phyloP scores from a whole-genome alignment of 1,140 invertebrate genomes.

The Chionoecetes opilio region DNA sequence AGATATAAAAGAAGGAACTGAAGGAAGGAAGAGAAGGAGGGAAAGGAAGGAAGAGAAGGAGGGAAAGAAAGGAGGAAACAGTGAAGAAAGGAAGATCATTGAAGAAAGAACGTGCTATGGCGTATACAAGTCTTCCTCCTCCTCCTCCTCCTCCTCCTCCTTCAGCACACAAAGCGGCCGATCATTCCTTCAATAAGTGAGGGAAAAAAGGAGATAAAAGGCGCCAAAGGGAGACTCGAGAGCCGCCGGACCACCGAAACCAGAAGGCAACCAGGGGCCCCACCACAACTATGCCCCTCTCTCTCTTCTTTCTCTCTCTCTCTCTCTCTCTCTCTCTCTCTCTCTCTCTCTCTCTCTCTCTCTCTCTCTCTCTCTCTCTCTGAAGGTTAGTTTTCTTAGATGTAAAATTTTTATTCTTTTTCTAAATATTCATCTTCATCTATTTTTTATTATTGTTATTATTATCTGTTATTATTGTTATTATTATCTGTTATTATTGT shows the following conservation, averaged over 20 bases:
- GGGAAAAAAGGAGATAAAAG: neutral
- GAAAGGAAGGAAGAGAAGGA: neutral
- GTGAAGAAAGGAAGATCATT: neutral
- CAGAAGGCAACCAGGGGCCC: neutral
- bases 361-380: no score
- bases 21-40: neutral
- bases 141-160: constrained; percentile 7
- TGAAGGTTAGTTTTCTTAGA: no score
- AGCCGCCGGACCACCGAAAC: neutral
- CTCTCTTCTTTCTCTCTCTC: neutral
- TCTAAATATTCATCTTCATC: neutral
- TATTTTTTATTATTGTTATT: neutral
- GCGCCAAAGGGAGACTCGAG: neutral
- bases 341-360: no score
- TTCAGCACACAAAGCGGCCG: neutral
- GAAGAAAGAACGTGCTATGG: constrained; percentile 9
- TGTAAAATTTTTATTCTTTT: neutral
- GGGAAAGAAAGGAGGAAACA: neutral
- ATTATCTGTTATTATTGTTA: neutral
- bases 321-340: constrained; percentile 1
- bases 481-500: neutral
- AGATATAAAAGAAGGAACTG: neutral
- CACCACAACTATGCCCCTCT: neutral
- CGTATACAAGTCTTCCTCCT: neutral
- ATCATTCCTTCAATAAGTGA: constrained; percentile 1